Percentiles rank a stretch among this genome's conserved stretches.
phyloP scores from a whole-genome alignment of 2,888 invertebrate genomes.

The Cataglyphis albicans region DNA sequence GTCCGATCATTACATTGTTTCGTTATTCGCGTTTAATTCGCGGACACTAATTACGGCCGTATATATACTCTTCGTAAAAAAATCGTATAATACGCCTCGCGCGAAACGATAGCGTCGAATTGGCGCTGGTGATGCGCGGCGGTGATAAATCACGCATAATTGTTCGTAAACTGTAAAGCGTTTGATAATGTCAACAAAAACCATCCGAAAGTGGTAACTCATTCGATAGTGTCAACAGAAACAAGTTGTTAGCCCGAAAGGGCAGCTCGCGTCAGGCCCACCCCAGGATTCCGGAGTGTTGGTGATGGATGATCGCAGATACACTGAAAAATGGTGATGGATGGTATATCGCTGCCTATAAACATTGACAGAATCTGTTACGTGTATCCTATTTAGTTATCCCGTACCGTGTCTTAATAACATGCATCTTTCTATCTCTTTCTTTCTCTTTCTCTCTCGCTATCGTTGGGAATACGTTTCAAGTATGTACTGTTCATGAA shows the following conservation, averaged over 20 bases:
- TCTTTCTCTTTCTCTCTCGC: background rate
- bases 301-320: slow-evolving; percentile 79
- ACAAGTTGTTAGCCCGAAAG: slow-evolving; percentile 76
- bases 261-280: slow-evolving; percentile 73
- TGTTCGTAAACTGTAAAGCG: slow-evolving; percentile 72
- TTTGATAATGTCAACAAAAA: slow-evolving; percentile 78
- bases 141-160: slow-evolving; percentile 72
- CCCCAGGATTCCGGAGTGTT: slow-evolving; percentile 76
- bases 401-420: slow-evolving; percentile 72
- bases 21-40: slow-evolving; percentile 9
- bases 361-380: slow-evolving; percentile 80
- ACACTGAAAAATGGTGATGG: slow-evolving; percentile 80
- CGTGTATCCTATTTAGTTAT: slow-evolving; percentile 75
- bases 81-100: slow-evolving; percentile 2
- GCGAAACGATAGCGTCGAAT: slow-evolving; percentile 21
- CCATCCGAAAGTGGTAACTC: slow-evolving; percentile 73
- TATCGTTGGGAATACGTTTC: slow-evolving; percentile 28
- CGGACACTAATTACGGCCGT: background rate
- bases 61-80: slow-evolving; percentile 3
- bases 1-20: slow-evolving; percentile 14
- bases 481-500: background rate
- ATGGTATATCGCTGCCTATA: slow-evolving; percentile 76
- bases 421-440: slow-evolving; percentile 20
- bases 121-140: slow-evolving; percentile 31
- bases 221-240: slow-evolving; percentile 78